Evolutionary conservation across 2,113 vertebrate genomes (phyloP), one percentile per base, ranked within the genome.

Genomic region (Proterorhinus semilunaris): DNA sequence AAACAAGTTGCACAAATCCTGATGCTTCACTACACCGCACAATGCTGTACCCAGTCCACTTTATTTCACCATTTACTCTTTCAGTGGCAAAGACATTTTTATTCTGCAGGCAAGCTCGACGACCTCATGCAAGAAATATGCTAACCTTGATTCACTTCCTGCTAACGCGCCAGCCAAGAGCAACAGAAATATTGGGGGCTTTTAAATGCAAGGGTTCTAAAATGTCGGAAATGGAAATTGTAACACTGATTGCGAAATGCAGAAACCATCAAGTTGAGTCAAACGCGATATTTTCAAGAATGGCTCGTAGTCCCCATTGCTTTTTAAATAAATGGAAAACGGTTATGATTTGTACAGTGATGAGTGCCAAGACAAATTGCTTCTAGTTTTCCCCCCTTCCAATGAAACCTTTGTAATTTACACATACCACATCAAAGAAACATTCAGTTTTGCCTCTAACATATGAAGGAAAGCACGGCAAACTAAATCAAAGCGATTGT

Each of bases 91-190:
- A 81, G 69, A 74, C 59, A 58, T 85, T 90, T 88, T 89, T 71
- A 86, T 79, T 83, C 81, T 71, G 59, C 75, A 74, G 86, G 84
- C 81, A 12, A 78, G 82, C 86, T 88, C 89, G 80, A 90, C 83
- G 91, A 91, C 89, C 84, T 93, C 91, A 93, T 48, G 15, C 79
- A 74, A 81, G 81, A 91, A 93, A 91, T 91, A 92, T 91, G 86
- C 78, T 80, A 76, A 77, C 77, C 75, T 66, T 7, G 61, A 74
- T 79, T 89, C 68, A 77, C 75, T 86, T 86, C 76, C 88, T 86
- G 71, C 68, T 50, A 81, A 88, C 83, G 81, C 71, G 76, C 11
- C 43, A 63, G 79, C 74, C 81, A 82, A 86, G 59, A 86, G 66
- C 71, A 57, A 74, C 68, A 71, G 59, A 82, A 81, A 82, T 87